Evolutionary conservation across 2,797 vertebrate species (phyloP).

Genomic region (Ctenopoma multispine): DNA sequence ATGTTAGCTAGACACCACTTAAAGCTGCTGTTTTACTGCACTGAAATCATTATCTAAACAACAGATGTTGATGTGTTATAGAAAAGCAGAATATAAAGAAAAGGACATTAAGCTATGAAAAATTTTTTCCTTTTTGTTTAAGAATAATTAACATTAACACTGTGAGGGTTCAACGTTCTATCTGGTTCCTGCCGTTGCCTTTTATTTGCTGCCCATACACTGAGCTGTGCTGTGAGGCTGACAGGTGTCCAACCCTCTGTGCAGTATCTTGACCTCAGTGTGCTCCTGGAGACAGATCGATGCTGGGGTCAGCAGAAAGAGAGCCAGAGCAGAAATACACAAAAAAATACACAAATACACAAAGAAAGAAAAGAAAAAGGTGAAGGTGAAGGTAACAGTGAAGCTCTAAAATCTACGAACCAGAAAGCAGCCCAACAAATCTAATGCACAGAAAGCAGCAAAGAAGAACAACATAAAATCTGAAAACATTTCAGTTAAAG

Average conservation of each 20-base stretch:
- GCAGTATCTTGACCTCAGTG: slow-evolving; percentile 48
- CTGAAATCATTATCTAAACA: background rate
- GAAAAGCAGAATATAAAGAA: background rate
- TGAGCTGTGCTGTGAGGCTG: slow-evolving; percentile 66
- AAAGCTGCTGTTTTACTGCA: background rate
- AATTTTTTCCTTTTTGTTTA: background rate
- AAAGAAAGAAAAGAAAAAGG: slow-evolving; percentile 20
- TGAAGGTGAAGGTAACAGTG: slow-evolving; percentile 23
- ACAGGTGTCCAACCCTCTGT: slow-evolving; percentile 59
- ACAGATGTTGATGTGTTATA: background rate
- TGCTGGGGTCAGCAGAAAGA: slow-evolving; percentile 63
- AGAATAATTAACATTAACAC: slow-evolving; percentile 15
- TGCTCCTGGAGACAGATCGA: slow-evolving; percentile 64
- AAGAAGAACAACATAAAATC: too few species aligned
- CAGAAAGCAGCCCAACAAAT: slow-evolving; percentile 18
- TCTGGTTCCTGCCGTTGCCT: background rate
- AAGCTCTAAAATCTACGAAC: slow-evolving; percentile 5
- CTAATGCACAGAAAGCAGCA: background rate
- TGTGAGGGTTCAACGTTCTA: background rate
- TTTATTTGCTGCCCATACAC: slow-evolving; percentile 66
- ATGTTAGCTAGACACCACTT: slow-evolving; percentile 11
- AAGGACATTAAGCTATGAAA: background rate
- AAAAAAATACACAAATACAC: too few species aligned
- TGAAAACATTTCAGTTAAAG: too few species aligned
- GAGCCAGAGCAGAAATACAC: slow-evolving; percentile 23